These are phyloP conservation scores for Tetragonula carbonaria DNA, from an alignment of 2,888 invertebrate species.

Conservation along the genomic window DNA sequence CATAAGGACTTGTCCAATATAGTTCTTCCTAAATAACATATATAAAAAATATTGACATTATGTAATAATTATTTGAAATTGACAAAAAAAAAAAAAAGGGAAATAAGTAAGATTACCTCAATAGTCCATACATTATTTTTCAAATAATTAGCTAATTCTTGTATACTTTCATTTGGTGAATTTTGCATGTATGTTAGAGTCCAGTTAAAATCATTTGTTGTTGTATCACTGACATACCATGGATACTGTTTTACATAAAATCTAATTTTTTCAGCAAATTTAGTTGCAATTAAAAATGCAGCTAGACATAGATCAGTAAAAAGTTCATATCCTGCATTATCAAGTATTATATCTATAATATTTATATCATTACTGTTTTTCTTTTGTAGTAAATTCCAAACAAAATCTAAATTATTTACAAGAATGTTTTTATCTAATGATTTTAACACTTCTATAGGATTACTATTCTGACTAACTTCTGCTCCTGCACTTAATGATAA, in stretches of 20 bases:
- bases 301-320: conserved; percentile 95
- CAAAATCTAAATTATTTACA: conserved; percentile 86
- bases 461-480: conserved; percentile 85
- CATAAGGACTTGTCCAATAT: conserved; percentile 95
- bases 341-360: conserved; percentile 90
- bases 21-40: conserved; percentile 85
- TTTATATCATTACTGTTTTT: conserved; percentile 81
- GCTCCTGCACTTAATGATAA: conserved; percentile 93
- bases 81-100: neutral
- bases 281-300: conserved; percentile 89
- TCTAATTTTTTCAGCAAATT: conserved; percentile 88
- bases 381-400: conserved; percentile 85
- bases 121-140: conserved; percentile 84
- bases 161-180: conserved; percentile 75
- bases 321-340: conserved; percentile 97
- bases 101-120: conserved; percentile 71
- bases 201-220: conserved; percentile 90
- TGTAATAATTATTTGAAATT: neutral
- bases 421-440: conserved; percentile 87
- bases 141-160: conserved; percentile 85
- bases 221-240: conserved; percentile 98
- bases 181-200: conserved; percentile 85
- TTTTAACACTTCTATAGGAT: conserved; percentile 86
- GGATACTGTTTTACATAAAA: conserved; percentile 95
- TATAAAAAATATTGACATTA: neutral